Conservation (phyloP, 30 jellyfish, hydroid and myxozoan genomes). For the Hydra vulgaris region DNA sequence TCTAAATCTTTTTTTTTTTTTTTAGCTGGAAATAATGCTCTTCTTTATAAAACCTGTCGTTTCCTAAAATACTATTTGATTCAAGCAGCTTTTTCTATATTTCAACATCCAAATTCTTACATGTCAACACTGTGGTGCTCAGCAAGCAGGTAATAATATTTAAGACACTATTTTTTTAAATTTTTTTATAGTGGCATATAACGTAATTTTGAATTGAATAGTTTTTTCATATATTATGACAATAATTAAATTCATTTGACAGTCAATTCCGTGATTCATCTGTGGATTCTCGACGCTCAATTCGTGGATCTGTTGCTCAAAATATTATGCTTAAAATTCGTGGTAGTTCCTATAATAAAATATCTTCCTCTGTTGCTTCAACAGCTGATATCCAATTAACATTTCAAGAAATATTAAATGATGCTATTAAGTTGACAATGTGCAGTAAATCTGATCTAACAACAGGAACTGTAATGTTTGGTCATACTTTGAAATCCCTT, state of each 20-base stretch:
- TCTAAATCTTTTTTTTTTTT: too few relatives aligned
- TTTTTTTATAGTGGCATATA: too few relatives aligned
- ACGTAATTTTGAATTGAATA: too few relatives aligned
- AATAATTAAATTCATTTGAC: background rate
- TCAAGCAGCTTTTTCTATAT: constrained; percentile 50
- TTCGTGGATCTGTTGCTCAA: constrained; percentile 48
- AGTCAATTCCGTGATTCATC: background rate
- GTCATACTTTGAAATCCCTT: constrained; percentile 37
- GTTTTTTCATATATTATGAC: too few relatives aligned
- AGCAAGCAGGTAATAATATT: constrained; percentile 11
- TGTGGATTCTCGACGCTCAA: constrained; percentile 5
- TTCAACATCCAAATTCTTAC: constrained; percentile 43
- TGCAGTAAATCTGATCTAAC: constrained; percentile 33
- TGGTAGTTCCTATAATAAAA: constrained; percentile 44
- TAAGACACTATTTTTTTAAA: background rate
- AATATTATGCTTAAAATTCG: constrained; percentile 47
- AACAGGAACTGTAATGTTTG: constrained; percentile 44
- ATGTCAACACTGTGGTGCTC: constrained; percentile 33
- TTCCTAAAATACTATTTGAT: constrained; percentile 52
- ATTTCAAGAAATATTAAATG: constrained; percentile 43
- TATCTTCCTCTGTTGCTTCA: constrained; percentile 69
- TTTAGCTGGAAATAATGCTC: background rate
- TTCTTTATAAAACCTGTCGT: constrained; percentile 13
- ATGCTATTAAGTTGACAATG: constrained; percentile 55
- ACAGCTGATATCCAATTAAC: constrained; percentile 82